Evolutionary conservation across 2,888 invertebrate genomes (phyloP).

Genomic region (Trissoscelio sp.): DNA sequence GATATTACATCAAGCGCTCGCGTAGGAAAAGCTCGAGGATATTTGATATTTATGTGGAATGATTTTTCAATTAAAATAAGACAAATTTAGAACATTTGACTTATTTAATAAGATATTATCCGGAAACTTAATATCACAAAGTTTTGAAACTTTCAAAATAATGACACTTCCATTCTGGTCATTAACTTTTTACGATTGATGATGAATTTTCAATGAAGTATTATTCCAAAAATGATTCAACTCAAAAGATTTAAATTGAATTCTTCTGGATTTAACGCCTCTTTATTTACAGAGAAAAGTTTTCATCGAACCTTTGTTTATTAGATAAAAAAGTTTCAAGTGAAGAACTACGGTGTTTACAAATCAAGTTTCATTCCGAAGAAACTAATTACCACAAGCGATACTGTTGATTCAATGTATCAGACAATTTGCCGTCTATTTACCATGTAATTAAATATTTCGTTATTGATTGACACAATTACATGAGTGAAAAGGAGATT

Average conservation of each 20-base stretch:
- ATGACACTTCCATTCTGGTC: background rate
- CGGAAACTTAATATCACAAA: slow-evolving; percentile 2
- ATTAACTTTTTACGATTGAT: background rate
- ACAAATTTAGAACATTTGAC: background rate
- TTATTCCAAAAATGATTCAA: slow-evolving; percentile 6
- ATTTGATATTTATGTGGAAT: slow-evolving; percentile 3
- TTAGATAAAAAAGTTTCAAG: slow-evolving; percentile 38
- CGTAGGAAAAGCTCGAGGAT: background rate
- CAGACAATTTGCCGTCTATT: slow-evolving; percentile 4
- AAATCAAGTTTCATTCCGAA: slow-evolving; percentile 20
- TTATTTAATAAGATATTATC: background rate
- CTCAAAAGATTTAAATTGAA: slow-evolving; percentile 9
- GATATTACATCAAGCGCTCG: slow-evolving; percentile 11
- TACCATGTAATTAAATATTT: slow-evolving; percentile 21
- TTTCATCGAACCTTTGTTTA: slow-evolving; percentile 17
- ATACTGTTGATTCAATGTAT: slow-evolving; percentile 2
- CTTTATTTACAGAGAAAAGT: slow-evolving; percentile 14
- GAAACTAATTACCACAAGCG: slow-evolving; percentile 22
- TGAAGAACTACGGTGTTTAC: slow-evolving; percentile 7
- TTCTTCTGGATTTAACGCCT: slow-evolving; percentile 18
- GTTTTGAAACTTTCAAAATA: background rate
- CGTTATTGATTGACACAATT: slow-evolving; percentile 30
- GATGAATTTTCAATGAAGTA: slow-evolving; percentile 2
- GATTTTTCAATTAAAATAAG: slow-evolving; percentile 15
- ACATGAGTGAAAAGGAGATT: background rate